These are phyloP conservation scores for Fulmarus glacialis DNA, from an alignment of 2,113 vertebrate species.

Conservation along the genomic window DNA sequence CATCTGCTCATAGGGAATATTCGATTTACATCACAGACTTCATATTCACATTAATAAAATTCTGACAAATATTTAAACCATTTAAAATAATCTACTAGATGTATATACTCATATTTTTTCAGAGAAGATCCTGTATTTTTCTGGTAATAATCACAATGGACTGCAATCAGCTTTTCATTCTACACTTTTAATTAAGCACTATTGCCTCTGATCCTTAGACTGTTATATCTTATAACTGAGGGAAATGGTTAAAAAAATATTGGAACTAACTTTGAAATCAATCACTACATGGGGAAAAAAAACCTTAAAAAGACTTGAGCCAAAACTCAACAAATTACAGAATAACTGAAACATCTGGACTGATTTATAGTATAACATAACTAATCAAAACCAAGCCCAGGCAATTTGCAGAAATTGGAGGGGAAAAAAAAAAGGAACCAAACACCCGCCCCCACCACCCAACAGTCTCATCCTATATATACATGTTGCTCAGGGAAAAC, in stretches of 20 bases:
- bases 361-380: conserved; percentile 77
- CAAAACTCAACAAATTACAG: conserved; percentile 79
- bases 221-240: conserved; percentile 34
- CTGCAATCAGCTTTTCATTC: background rate
- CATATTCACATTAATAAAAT: conserved; percentile 44
- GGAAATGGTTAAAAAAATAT: conserved; percentile 55
- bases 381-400: conserved; percentile 77
- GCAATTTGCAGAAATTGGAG: conserved; percentile 76
- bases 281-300: conserved; percentile 47
- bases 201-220: conserved; percentile 26
- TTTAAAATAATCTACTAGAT: conserved; percentile 55
- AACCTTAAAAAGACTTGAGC: conserved; percentile 64
- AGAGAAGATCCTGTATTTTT: conserved; percentile 37
- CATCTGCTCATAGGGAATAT: background rate
- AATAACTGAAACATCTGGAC: conserved; percentile 82
- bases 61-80: conserved; percentile 47
- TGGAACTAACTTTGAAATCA: conserved; percentile 73
- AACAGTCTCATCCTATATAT: conserved; percentile 37
- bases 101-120: conserved; percentile 31
- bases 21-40: conserved; percentile 29
- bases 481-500: background rate
- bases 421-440: conserved; percentile 6
- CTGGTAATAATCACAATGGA: conserved; percentile 36
- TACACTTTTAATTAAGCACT: conserved; percentile 55
- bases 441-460: background rate